Base-by-base conservation (phyloP, 1,140 invertebrate genomes). In the Drosophila mojavensis region DNA sequence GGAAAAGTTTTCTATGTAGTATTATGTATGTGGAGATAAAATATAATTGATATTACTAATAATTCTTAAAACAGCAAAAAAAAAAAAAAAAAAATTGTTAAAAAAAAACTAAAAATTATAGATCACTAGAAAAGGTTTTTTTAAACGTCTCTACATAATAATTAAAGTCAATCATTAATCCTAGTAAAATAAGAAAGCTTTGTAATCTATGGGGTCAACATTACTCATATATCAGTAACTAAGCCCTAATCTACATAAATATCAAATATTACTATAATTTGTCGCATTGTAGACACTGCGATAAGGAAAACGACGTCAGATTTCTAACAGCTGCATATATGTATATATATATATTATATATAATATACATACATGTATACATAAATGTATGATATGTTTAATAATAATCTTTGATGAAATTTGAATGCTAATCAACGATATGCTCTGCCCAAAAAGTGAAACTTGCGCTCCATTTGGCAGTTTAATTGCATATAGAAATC, bases 401-500 rank as follows among this genome's bases (percentile, higher is more conserved):
- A 36, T 36, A 3, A 39, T 39, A 24, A 26, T 28, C 50, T 51
- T 47, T n/a, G 15, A 48, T 24, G 11, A 48, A 54, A 61, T 68
- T 67, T 56, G 70, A 39, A 73, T 74, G 41, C 71, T 69, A 74
- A 74, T 74, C 65, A 74, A 50, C 33, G 26, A 63, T 45, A 33
- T 62, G 26, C 11, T 13, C 17, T 39, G 36, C 13, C 56, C 55
- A 54, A 67, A 67, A 73, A 15, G 50, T 68, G 13, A 28, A 13
- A 10, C 10, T 53, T 73, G 71, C 65, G 71, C 71, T 74, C 58
- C 66, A 74, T 74, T 74, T 69, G 71, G 71, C 58, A 63, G 51
- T 24, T 62, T 74, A 74, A 74, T 74, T 74, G 71, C 65, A 62
- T 26, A 36, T 45, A 30, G 66, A 63, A 50, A 74, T 56, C 50